A percentile compares a stretch with the other conserved stretches of the same genome.
Conservation (phyloP, 2,888 invertebrate species). For the Ischnura elegans region DNA sequence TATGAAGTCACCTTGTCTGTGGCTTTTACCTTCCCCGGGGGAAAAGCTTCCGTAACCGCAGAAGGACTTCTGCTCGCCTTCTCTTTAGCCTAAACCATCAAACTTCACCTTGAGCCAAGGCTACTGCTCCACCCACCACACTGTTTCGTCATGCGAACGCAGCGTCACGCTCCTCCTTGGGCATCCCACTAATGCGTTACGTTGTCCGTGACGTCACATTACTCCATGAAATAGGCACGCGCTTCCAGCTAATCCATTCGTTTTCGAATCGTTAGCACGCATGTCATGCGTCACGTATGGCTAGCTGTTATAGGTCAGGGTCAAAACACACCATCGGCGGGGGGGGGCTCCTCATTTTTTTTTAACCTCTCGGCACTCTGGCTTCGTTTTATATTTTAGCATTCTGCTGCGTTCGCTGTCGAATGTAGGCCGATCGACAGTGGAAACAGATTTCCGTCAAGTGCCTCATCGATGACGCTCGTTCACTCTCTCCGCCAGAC, state of each 20-base stretch:
- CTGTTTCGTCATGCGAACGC: not conserved
- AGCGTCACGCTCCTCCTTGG: not conserved
- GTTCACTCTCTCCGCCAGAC: too few relatives aligned
- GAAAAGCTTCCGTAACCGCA: not conserved
- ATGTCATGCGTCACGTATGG: slow-evolving; percentile 29
- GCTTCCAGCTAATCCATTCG: not conserved
- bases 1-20: too few relatives aligned
- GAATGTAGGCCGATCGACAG: slow-evolving; percentile 53
- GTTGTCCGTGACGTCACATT: slow-evolving; percentile 41
- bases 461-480: not conserved
- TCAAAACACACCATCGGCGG: not conserved
- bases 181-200: not conserved
- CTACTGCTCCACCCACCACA: not conserved
- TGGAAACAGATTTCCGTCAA: slow-evolving; percentile 55
- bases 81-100: slow-evolving; percentile 31
- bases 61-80: not conserved
- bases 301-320: slow-evolving; percentile 48
- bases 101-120: slow-evolving; percentile 16
- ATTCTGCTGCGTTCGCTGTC: slow-evolving; percentile 17
- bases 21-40: not conserved
- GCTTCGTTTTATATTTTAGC: slow-evolving; percentile 26
- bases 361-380: not conserved
- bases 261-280: slow-evolving; percentile 32
- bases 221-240: not conserved
- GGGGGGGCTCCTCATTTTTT: not conserved